These are phyloP conservation scores for Psilopsiagon aymara DNA, from an alignment of 2,113 vertebrate species.

Conservation along the genomic window DNA sequence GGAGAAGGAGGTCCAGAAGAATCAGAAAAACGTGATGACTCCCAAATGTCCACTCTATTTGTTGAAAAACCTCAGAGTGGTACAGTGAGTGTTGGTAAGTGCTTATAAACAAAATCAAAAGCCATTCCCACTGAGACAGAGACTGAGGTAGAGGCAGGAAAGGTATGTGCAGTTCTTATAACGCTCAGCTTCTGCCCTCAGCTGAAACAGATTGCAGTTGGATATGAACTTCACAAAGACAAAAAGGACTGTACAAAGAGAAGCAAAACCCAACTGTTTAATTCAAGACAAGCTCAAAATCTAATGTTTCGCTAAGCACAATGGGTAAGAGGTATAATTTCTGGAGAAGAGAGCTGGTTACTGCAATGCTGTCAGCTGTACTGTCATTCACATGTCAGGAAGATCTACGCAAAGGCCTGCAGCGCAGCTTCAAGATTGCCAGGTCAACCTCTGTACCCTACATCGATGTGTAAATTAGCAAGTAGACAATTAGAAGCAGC, in stretches of 20 bases:
- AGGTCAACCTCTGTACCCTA: background rate
- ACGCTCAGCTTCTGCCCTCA: background rate
- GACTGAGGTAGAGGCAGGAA: background rate
- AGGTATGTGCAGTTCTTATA: background rate
- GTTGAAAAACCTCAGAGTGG: slow-evolving; percentile 88
- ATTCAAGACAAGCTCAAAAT: background rate
- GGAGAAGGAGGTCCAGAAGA: slow-evolving; percentile 88
- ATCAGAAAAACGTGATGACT: slow-evolving; percentile 82
- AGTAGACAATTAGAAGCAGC: background rate
- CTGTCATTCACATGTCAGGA: background rate
- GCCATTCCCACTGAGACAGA: background rate
- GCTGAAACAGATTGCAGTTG: background rate
- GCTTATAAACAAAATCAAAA: background rate
- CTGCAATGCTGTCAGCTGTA: background rate
- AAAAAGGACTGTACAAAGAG: background rate
- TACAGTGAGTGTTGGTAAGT: slow-evolving; percentile 90
- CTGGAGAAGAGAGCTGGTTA: background rate
- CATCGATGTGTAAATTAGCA: background rate
- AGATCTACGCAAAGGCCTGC: background rate
- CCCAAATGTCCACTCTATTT: slow-evolving; percentile 86
- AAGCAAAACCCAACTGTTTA: background rate
- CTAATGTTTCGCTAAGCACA: background rate
- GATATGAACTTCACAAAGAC: background rate
- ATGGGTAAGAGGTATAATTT: background rate
- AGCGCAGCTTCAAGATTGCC: background rate